Conservation (phyloP, 2,113 vertebrate genomes). For the Raja brachyura region DNA sequence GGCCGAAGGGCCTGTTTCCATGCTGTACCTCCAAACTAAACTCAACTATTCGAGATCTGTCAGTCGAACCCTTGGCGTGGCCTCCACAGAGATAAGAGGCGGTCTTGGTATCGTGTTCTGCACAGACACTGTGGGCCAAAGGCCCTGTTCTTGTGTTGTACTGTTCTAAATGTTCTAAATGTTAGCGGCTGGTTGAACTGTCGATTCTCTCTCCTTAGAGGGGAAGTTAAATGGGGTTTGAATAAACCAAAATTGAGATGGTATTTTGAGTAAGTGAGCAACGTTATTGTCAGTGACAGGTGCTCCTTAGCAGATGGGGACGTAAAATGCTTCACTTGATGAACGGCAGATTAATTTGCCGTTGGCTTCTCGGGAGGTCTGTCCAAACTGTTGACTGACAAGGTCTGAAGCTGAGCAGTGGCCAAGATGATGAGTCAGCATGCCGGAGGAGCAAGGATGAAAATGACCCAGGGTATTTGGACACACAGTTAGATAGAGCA, state of each 20-base stretch:
- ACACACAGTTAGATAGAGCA: not conserved
- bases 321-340: not conserved
- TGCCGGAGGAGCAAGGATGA: not conserved
- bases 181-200: no score
- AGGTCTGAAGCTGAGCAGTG: not conserved
- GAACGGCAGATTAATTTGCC: not conserved
- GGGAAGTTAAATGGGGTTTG: not conserved
- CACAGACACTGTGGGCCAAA: no score
- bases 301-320: not conserved
- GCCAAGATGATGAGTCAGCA: not conserved
- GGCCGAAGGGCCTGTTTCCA: no score
- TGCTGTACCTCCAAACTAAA: no score
- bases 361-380: not conserved
- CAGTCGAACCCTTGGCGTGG: no score
- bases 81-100: no score
- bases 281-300: no score
- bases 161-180: no score
- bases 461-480: not conserved
- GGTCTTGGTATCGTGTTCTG: no score
- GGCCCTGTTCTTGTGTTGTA: no score
- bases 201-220: not conserved
- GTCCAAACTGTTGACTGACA: not conserved
- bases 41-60: no score
- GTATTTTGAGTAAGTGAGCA: not conserved
- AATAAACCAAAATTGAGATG: not conserved